Base-by-base conservation (phyloP, 1,140 invertebrate genomes). In the Papilio machaon region DNA sequence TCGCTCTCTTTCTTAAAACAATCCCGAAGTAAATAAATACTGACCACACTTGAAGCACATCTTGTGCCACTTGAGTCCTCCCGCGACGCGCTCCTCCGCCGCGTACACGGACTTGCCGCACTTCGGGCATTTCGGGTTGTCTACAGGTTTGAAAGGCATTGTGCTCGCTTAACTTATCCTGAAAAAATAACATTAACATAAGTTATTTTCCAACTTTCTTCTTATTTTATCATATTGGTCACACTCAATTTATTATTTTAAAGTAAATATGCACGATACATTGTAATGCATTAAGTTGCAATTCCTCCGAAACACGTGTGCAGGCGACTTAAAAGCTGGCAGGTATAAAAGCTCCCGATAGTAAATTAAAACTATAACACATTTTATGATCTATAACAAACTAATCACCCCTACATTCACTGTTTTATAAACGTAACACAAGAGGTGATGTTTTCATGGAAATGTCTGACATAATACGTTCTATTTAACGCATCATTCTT, bases 31-130 rank as follows among this genome's bases (percentile, higher is more conserved):
- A 73, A 35, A 23, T 60, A 60, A 80, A 58, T 75, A 79, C 92
- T 97, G 96, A 99, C 99, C 98, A 95, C 99, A 99, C 96, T 99
- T 99, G 96, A 99, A 99, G 96, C 99, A 99, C 95, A 97, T 97
- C 95, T 99, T 99, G 97, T 99, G 99, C 97, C 97, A 99, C 96
- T 99, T 99, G 91, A 98, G 97, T 90, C 99, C 99, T 90, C 98
- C 99, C 86, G 99, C 99, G 86, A 99, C 97, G 90, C 98, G 97
- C 95, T 99, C 99, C 95, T 99, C 99, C 79, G 99, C 99, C 85
- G 99, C 99, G 95, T 99, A 99, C 67, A 99, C 99, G 81, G 98
- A 98, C 96, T 99, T 99, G 92, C 97, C 97, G 96, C 99, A 99
- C 95, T 99, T 99, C 83, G 99, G 99, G 96, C 99, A 99, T 95